Conservation (phyloP, 2,888 invertebrate genomes). For the Melieria omissa region DNA sequence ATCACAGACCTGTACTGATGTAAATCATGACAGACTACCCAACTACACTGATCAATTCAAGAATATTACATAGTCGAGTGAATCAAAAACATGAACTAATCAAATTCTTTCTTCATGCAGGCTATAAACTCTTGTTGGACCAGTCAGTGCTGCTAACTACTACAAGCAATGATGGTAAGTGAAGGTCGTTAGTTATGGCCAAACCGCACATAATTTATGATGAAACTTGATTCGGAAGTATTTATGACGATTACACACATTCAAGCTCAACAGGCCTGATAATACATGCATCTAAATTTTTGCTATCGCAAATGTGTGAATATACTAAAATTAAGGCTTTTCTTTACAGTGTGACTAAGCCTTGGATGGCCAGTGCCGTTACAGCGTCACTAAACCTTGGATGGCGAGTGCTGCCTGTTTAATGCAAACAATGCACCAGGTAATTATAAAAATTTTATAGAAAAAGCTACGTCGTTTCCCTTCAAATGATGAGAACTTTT, state of each 20-base stretch:
- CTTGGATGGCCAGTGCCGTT: no score
- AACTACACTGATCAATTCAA: no score
- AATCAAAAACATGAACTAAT: no score
- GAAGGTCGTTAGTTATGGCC: no score
- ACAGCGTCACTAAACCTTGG: not conserved
- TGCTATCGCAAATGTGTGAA: not conserved
- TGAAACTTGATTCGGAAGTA: conserved; percentile 28
- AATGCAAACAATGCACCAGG: not conserved
- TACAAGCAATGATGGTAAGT: not conserved
- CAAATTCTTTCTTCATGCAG: no score
- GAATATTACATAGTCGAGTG: no score
- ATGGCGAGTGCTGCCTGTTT: no score
- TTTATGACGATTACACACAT: conserved; percentile 33
- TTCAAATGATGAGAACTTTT: conserved; percentile 50
- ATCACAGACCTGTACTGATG: conserved; percentile 32
- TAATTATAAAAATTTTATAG: conserved; percentile 2
- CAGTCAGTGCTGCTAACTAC: not conserved
- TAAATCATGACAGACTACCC: conserved; percentile 2
- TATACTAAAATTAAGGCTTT: not conserved
- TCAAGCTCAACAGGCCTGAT: conserved; percentile 40
- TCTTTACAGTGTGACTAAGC: not conserved
- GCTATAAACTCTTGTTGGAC: not conserved
- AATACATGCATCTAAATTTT: no score
- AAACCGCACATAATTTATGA: conserved; percentile 4
- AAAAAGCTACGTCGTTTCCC: not conserved